Conservation (phyloP, 2,888 invertebrate genomes). For the Thereva unica region DNA sequence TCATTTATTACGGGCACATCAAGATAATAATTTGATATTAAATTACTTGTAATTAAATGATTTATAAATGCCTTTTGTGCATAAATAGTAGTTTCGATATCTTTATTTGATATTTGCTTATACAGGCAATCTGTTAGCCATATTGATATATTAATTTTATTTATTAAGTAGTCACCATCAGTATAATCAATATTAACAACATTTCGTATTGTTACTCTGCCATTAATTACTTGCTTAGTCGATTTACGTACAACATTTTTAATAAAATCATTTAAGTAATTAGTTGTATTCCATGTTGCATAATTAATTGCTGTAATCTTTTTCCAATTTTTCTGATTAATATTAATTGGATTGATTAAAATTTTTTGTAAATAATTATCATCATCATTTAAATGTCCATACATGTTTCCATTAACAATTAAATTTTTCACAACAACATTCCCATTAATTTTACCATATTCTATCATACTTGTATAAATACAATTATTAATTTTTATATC, state of each 20-base stretch:
- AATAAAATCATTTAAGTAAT: background rate
- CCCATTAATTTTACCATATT: background rate
- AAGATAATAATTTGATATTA: background rate
- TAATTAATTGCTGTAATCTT: background rate
- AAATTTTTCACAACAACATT: conserved; percentile 12
- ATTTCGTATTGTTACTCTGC: background rate
- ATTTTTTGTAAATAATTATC: background rate
- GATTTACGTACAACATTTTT: background rate
- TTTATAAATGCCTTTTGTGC: background rate
- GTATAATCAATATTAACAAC: background rate
- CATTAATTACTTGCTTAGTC: background rate
- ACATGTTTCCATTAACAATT: background rate
- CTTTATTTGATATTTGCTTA: background rate
- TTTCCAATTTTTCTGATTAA: conserved; percentile 3
- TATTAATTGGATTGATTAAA: background rate
- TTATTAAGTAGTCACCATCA: background rate
- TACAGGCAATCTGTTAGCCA: background rate
- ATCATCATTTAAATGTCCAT: background rate
- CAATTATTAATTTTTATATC: background rate
- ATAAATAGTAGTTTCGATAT: background rate
- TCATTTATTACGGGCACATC: conserved; percentile 9
- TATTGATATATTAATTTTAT: conserved; percentile 1
- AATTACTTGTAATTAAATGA: background rate
- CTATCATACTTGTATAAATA: background rate
- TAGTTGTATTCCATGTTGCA: background rate